Conservation (phyloP, 2,113 vertebrate genomes). For the Peromyscus leucopus region DNA sequence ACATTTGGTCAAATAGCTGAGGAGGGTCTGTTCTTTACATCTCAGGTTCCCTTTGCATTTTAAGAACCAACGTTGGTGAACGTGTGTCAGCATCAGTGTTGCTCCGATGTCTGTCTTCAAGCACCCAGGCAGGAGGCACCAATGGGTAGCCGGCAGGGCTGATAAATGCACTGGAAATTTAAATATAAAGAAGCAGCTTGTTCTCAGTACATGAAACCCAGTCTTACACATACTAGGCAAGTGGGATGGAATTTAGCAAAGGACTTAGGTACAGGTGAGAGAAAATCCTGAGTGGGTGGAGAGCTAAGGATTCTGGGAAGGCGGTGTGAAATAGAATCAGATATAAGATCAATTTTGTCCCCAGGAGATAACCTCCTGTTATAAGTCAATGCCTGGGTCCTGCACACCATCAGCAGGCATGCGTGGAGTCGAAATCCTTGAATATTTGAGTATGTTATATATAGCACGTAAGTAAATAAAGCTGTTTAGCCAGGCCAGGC, state of each 20-base stretch:
- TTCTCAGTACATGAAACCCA: neutral
- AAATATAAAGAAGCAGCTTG: neutral
- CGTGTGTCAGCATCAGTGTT: neutral
- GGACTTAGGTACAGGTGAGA: neutral
- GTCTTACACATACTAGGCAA: neutral
- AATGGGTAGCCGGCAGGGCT: too few relatives aligned
- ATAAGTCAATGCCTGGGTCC: accelerated
- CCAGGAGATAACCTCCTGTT: neutral
- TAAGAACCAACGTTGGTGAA: neutral
- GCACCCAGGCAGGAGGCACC: neutral
- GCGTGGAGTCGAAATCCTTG: neutral
- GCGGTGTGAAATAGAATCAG: neutral
- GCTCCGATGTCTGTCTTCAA: neutral
- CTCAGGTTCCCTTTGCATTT: neutral
- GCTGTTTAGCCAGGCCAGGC: too few relatives aligned
- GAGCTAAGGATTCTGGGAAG: neutral
- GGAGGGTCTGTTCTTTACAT: neutral
- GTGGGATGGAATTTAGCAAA: neutral
- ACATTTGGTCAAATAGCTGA: neutral
- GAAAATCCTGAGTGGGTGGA: neutral
- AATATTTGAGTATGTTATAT: neutral
- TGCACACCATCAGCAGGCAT: neutral
- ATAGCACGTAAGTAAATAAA: neutral
- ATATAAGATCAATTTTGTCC: neutral
- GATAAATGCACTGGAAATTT: neutral